Evolutionary conservation across 1,140 invertebrate genomes (phyloP).

Genomic region (Diachasmimorpha longicaudata): DNA sequence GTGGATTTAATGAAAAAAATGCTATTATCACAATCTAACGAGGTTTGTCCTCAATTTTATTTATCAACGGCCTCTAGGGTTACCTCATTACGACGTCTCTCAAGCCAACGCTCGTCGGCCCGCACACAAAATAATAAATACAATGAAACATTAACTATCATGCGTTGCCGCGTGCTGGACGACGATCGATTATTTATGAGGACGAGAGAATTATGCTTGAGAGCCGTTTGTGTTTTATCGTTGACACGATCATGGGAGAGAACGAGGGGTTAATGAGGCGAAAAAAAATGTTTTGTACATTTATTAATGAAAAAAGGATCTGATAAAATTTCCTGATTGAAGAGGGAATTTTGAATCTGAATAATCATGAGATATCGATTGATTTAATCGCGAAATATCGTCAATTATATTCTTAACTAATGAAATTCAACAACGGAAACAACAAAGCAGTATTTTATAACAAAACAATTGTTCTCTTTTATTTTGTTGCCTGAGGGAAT

Average conservation of each 20-base stretch:
- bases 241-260: neutral
- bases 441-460: neutral
- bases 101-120: conserved; percentile 15
- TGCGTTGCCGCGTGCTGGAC: neutral
- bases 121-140: conserved; percentile 1
- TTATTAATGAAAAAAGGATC: neutral
- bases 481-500: neutral
- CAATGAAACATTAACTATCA: conserved; percentile 7
- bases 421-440: neutral
- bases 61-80: neutral
- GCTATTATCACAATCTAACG: neutral
- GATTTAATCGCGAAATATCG: too few species aligned
- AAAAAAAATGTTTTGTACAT: neutral
- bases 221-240: neutral
- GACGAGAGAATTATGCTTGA: neutral
- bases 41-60: neutral
- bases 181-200: conserved; percentile 4
- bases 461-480: neutral
- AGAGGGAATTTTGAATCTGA: too few species aligned
- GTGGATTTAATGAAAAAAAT: conserved; percentile 5
- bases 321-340: neutral
- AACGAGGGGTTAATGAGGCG: neutral
- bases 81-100: neutral
- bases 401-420: neutral
- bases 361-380: too few species aligned